Base-by-base conservation (phyloP, 2,797 vertebrate species). In the Pipistrellus nathusii region DNA sequence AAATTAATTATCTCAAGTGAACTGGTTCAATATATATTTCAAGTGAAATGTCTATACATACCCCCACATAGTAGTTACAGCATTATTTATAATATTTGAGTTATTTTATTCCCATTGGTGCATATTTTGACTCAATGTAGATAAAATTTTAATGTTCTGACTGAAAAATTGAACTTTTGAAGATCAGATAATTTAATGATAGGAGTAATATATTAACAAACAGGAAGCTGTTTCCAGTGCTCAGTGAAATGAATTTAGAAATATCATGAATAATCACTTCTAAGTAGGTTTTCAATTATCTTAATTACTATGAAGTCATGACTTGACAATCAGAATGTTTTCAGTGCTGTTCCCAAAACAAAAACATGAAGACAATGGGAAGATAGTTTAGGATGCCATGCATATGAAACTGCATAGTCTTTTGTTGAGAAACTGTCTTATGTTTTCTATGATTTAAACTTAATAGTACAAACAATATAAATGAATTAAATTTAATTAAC, bases 391-490 rank as follows among this genome's bases (percentile, higher is more conserved):
- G 44, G 51, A 62, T 46, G 44, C 14, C 4, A 12, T 57, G 23
- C 9, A n/a, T 48, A 27, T n/a, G 11, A 92, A 71, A 73, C 15
- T 76, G 30, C 38, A 0, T 73, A 51, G 6, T 32, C 18, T 6
- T 51, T 38, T 68, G 75, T 88, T 82, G 23, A 77, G 48, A 71
- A 71, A 21, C 9, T 59, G 5, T 55, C 14, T 48, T 51, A 3
- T n/a, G 14, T 83, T 94, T 86, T 21, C 57, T 86, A 17, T 55
- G 59, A 85, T 68, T 93, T 66, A 87, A 77, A 91, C 23, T 77
- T 77, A 72, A 72, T 59, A 76, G 62, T 84, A 17, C 3, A 82
- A 72, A 85, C 62, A 77, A 64, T 68, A 35, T 18, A 86, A 75
- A 51, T 66, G 32, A 84, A 71, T 57, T 51, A 3, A 25, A 8